Percentiles rank a stretch among this genome's conserved stretches.
These are phyloP conservation scores for Hirtodrosophila alboralis DNA, from an alignment of 2,888 invertebrate species.

Conservation along the genomic window DNA sequence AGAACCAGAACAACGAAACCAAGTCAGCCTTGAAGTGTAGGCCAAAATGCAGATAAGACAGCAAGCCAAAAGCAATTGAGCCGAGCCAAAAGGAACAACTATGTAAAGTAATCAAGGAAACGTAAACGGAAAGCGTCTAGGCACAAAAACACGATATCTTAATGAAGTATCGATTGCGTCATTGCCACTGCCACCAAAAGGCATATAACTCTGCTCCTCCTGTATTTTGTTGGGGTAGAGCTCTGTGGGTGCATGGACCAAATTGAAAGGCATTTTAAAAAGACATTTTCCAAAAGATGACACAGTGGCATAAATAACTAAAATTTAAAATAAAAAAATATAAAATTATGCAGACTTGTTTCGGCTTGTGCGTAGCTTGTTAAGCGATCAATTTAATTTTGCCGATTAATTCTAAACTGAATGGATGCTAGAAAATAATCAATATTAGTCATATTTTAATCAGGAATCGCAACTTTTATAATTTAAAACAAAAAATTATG, in stretches of 20 bases:
- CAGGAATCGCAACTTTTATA: too few species aligned
- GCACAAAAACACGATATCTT: constrained; percentile 80
- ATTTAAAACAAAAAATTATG: too few species aligned
- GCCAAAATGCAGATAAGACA: constrained; percentile 66
- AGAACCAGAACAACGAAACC: constrained; percentile 5
- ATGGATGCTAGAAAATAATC: too few species aligned
- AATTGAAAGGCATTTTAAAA: constrained; percentile 66
- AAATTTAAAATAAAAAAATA: too few species aligned
- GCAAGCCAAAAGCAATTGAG: constrained; percentile 43
- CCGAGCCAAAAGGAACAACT: constrained; percentile 57
- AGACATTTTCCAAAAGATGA: constrained; percentile 63
- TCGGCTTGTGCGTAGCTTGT: too few species aligned
- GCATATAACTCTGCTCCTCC: constrained; percentile 25
- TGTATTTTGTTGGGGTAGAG: constrained; percentile 15
- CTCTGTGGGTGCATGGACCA: constrained; percentile 25
- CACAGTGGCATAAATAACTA: constrained; percentile 40
- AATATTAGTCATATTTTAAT: too few species aligned
- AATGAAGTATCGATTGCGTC: constrained; percentile 77
- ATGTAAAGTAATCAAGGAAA: constrained; percentile 82
- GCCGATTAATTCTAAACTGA: too few species aligned
- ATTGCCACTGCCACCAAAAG: constrained; percentile 54
- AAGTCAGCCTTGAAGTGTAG: constrained; percentile 44
- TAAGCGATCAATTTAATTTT: too few species aligned
- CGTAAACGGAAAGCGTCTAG: constrained; percentile 81
- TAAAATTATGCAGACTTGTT: too few species aligned